phyloP scores from a whole-genome alignment of 2,888 invertebrate species.

The Parnassius apollo region DNA sequence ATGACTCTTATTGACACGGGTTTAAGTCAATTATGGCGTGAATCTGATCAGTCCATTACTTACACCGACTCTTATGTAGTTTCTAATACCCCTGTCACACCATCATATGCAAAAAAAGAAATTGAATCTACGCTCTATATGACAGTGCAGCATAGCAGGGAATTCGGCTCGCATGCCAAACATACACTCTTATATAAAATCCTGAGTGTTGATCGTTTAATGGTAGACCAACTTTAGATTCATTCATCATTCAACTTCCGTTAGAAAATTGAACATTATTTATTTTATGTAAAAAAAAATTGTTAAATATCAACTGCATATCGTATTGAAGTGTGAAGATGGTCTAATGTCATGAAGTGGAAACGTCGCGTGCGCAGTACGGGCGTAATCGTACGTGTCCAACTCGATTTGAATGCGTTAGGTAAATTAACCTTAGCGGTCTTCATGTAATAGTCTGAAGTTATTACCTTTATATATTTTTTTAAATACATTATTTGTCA shows the following conservation, averaged over 20 bases:
- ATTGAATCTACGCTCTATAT: no score
- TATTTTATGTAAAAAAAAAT: no score
- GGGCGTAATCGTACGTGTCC: constrained; percentile 39
- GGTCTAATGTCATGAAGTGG: constrained; percentile 10
- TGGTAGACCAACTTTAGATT: no score
- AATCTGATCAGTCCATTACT: constrained; percentile 7
- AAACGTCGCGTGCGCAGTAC: constrained; percentile 33
- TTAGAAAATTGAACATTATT: no score
- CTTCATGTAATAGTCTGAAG: constrained; percentile 22
- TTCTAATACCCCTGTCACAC: constrained; percentile 2
- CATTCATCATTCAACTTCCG: no score
- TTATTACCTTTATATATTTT: neutral
- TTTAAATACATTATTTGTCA: no score
- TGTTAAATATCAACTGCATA: no score
- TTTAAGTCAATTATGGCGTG: constrained; percentile 13
- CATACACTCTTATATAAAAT: no score
- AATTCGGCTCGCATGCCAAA: no score
- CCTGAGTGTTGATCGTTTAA: no score
- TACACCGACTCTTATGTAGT: constrained; percentile 4
- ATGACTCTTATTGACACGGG: constrained; percentile 19
- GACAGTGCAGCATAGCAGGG: no score
- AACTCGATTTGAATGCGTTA: constrained; percentile 31
- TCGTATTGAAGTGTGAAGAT: constrained; percentile 13
- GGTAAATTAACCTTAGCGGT: constrained; percentile 27
- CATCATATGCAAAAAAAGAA: neutral